Conservation (phyloP, 53 echinoderm and acorn worm genomes). For the Crossaster papposus region DNA sequence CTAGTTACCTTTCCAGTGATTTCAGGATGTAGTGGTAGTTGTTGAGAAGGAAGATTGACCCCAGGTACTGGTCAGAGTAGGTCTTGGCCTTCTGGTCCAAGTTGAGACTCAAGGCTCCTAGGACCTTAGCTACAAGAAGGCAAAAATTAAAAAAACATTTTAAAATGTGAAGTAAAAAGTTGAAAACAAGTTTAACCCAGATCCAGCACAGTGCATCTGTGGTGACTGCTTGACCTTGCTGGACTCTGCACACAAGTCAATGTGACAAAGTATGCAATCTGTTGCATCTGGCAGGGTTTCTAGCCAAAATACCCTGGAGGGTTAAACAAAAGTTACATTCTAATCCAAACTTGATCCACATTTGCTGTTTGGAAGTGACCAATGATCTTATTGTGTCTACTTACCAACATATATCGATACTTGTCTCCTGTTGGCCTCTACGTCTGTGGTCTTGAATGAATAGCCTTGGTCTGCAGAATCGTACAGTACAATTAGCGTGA, state of each 20-base stretch:
- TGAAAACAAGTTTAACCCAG: too few species aligned
- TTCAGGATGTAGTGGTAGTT: constrained; percentile 95
- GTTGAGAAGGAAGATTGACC: constrained; percentile 92
- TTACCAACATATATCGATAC: constrained; percentile 86
- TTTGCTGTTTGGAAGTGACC: too few species aligned
- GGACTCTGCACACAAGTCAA: too few species aligned
- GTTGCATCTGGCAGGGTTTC: too few species aligned
- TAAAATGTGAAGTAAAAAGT: background rate
- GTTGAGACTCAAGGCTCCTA: constrained; percentile 91
- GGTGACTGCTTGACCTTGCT: too few species aligned
- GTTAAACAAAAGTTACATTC: too few species aligned
- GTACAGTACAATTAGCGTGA: background rate
- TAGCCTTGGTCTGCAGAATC: constrained; percentile 32
- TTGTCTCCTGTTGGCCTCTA: constrained; percentile 74
- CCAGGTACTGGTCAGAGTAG: constrained; percentile 91
- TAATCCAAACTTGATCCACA: too few species aligned
- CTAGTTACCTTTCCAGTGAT: constrained; percentile 79
- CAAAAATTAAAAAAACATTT: background rate
- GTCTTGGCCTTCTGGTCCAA: constrained; percentile 97
- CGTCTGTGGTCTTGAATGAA: constrained; percentile 62
- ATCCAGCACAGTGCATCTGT: too few species aligned
- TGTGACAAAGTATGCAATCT: too few species aligned
- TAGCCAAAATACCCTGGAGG: too few species aligned
- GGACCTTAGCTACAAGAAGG: constrained; percentile 75
- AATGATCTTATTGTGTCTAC: constrained; percentile 5